phyloP scores from a whole-genome alignment of 2,888 invertebrate species.

The Aethes cnicana region DNA sequence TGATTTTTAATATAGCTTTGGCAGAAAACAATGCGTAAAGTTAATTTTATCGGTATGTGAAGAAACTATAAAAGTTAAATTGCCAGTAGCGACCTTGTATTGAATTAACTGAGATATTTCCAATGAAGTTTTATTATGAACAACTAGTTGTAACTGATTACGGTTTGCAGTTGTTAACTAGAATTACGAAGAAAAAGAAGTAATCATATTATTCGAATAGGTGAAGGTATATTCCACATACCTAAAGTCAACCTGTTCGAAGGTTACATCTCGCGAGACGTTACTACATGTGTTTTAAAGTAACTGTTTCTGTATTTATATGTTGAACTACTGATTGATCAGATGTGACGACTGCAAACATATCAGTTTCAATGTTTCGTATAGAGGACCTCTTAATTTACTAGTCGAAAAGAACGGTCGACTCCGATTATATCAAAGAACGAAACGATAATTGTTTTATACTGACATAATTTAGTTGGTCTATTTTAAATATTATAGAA shows the following conservation, averaged over 20 bases:
- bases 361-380: slow-evolving; percentile 15
- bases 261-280: neutral
- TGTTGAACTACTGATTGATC: slow-evolving; percentile 3
- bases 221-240: slow-evolving; percentile 13
- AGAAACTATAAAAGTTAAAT: no score
- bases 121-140: slow-evolving; percentile 2
- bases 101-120: slow-evolving; percentile 17
- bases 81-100: neutral
- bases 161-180: slow-evolving; percentile 25
- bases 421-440: neutral
- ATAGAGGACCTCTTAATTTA: slow-evolving; percentile 44
- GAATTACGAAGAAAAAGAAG: slow-evolving; percentile 17
- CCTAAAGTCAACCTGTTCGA: slow-evolving; percentile 28
- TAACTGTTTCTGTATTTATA: slow-evolving; percentile 18
- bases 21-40: no score
- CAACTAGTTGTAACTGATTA: slow-evolving; percentile 18
- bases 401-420: slow-evolving; percentile 30
- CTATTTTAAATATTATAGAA: no score
- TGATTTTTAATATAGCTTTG: no score
- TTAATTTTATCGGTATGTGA: no score
- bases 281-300: neutral
- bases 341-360: slow-evolving; percentile 18
- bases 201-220: slow-evolving; percentile 14
- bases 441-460: no score
- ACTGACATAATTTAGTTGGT: no score